Conservation (phyloP, 1,140 invertebrate species). For the Papilio xuthus region DNA sequence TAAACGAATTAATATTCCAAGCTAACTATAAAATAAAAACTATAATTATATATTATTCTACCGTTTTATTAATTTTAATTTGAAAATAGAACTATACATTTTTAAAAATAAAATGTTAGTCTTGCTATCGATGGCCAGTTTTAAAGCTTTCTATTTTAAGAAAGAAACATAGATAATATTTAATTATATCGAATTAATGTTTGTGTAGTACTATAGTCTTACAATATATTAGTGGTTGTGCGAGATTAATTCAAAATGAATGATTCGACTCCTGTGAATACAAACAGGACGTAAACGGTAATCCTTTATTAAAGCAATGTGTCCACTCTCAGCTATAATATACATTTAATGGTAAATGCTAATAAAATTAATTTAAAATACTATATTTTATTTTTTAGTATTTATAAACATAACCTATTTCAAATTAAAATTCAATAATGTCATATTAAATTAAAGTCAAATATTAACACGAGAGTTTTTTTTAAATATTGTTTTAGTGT, state of each 20-base stretch:
- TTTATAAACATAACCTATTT: too few relatives aligned
- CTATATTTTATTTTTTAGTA: too few relatives aligned
- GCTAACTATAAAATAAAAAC: too few relatives aligned
- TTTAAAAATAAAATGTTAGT: neutral
- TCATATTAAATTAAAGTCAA: too few relatives aligned
- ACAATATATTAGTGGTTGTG: conserved; percentile 7
- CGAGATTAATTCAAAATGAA: conserved; percentile 34
- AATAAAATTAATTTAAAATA: too few relatives aligned
- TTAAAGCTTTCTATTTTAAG: neutral
- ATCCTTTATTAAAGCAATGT: conserved; percentile 9
- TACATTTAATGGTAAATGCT: neutral
- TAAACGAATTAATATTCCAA: too few relatives aligned
- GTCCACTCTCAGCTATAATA: neutral
- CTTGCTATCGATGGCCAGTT: neutral
- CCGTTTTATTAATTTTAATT: neutral
- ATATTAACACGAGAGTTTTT: too few relatives aligned
- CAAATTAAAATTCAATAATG: too few relatives aligned
- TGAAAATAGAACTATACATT: neutral
- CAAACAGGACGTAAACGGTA: conserved; percentile 37
- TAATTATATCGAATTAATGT: conserved; percentile 2
- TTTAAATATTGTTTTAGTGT: too few relatives aligned
- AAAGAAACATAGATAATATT: neutral
- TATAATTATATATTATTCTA: neutral
- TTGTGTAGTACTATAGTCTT: conserved; percentile 17
- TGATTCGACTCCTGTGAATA: conserved; percentile 33